phyloP scores from a whole-genome alignment of 2,797 vertebrate species.

The Australoheros facetus region DNA sequence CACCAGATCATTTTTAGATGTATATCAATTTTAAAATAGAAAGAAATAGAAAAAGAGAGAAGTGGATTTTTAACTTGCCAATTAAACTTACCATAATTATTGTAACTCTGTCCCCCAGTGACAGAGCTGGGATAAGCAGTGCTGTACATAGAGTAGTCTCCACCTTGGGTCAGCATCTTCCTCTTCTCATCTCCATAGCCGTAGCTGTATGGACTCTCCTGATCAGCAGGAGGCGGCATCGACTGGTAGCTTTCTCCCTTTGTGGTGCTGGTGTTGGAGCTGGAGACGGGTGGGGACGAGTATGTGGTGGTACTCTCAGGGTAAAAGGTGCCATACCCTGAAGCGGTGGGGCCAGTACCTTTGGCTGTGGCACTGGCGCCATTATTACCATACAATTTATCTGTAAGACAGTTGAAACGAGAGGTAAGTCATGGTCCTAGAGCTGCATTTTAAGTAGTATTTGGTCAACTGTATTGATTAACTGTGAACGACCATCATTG shows the following conservation, averaged over 20 bases:
- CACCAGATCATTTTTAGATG: not conserved
- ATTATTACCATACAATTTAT: conserved; percentile 58
- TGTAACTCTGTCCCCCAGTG: conserved; percentile 70
- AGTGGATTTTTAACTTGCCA: not conserved
- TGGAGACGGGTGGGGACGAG: conserved; percentile 44
- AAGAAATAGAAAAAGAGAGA: not conserved
- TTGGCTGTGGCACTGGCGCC: conserved; percentile 1
- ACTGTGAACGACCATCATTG: too few species aligned
- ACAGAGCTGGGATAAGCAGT: conserved; percentile 79
- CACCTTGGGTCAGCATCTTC: conserved; percentile 74
- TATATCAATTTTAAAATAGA: not conserved
- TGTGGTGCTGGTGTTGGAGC: conserved; percentile 3
- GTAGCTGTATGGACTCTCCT: conserved; percentile 82
- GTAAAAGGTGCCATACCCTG: conserved; percentile 73
- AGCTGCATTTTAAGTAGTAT: not conserved
- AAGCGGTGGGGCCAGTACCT: not conserved
- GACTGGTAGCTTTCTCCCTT: conserved; percentile 69
- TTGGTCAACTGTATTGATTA: too few species aligned
- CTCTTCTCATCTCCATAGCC: conserved; percentile 82
- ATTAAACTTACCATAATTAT: conserved; percentile 63
- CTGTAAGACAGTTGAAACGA: conserved; percentile 36
- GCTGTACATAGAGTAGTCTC: conserved; percentile 77
- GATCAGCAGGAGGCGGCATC: conserved; percentile 75
- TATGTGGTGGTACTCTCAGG: conserved; percentile 61
- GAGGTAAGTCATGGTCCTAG: fast-evolving